Evolutionary conservation across 1,140 invertebrate species (phyloP), one percentile per base, ranked within the genome.

Genomic region (Coenobita brevimanus): DNA sequence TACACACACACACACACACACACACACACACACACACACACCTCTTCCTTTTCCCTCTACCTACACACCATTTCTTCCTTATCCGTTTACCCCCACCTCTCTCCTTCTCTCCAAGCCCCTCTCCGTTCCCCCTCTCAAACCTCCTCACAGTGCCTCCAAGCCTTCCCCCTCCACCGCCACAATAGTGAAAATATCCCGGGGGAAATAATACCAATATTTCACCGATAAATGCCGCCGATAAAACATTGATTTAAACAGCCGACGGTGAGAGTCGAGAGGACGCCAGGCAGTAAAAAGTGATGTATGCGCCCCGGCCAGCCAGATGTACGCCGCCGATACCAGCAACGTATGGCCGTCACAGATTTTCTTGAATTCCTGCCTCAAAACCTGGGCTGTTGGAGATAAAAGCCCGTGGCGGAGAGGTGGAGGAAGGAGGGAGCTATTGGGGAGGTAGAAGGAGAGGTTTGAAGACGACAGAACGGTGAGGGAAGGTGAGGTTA

Each of bases 211-310:
- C 82, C 88, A 83, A 89, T 89, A 89, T 89, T 89, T 89, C 75
- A 89, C 88, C 88, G 88, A 89, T 89, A 89, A 89, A 89, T 89
- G 88, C 82, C 82, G 88, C 62, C 88, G 88, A 89, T 89, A 89
- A 89, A 89, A 89, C 88, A 83, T 89, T 89, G 88, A 89, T 89
- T 89, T 89, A 41, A 71, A 71, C 73, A 78, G 71, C 67, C 84
- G 60, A 60, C 43, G 84, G 84, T 87, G 75, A 50, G 54, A 87
- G 84, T 84, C n/a, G 43, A 75, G 82, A 79, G 62, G 50, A 67
- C 46, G 60, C 54, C 24, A 33, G 64, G 76, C 76, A 73, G 76
- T 87, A 87, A 80, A 80, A 87, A 87, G 84, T 87, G 84, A 87
- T 87, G 84, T 80, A 87, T 80, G 67, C 57, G 71, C 75, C 38